Conservation (phyloP, 2,113 vertebrate species). For the Pituophis catenifer region DNA sequence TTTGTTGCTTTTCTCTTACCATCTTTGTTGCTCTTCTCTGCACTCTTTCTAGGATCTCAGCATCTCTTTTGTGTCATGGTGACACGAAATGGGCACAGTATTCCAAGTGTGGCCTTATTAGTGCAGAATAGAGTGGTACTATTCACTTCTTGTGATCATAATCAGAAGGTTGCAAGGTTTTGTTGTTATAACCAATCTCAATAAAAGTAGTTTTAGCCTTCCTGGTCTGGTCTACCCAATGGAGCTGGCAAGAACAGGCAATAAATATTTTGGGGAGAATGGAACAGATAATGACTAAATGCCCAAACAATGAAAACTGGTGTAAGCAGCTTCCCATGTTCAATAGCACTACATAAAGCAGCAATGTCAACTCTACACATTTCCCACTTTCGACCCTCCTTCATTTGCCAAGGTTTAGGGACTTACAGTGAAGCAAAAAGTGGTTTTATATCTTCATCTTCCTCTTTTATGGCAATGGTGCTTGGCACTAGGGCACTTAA, state of each 20-base stretch:
- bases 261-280: background rate
- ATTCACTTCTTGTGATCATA: background rate
- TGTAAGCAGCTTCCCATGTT: background rate
- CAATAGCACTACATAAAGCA: background rate
- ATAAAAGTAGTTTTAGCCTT: background rate
- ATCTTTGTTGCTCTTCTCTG: background rate
- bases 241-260: background rate
- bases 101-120: background rate
- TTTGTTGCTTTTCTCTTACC: background rate
- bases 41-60: background rate
- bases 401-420: background rate
- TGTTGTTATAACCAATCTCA: background rate
- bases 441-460: conserved; percentile 73
- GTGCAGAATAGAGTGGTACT: background rate
- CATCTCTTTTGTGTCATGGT: background rate
- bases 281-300: background rate
- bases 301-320: background rate
- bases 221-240: background rate
- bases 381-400: background rate
- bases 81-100: background rate
- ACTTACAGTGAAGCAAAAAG: conserved; percentile 90
- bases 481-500: conserved; percentile 92
- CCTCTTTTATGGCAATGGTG: conserved; percentile 76
- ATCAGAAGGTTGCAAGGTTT: background rate
- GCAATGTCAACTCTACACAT: background rate